phyloP scores from a whole-genome alignment of 2,113 vertebrate genomes.

The Callocephalon fimbriatum region DNA sequence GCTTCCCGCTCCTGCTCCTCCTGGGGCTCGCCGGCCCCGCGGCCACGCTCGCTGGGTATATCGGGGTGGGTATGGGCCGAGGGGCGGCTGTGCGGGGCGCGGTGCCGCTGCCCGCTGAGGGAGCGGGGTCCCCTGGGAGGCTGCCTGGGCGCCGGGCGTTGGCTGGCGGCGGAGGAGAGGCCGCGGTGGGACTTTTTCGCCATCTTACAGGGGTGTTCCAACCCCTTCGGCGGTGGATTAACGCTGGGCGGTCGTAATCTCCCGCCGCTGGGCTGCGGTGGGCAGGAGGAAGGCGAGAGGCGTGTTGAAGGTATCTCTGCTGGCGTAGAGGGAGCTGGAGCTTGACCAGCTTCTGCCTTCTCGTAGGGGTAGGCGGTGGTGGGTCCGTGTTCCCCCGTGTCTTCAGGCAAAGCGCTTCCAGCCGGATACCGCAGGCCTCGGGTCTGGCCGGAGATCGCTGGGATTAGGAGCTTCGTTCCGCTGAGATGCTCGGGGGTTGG shows the following conservation, averaged over 20 bases:
- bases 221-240: fast-evolving
- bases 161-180: not conserved
- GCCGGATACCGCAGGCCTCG: not conserved
- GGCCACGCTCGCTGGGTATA: conserved; percentile 78
- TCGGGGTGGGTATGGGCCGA: conserved; percentile 77
- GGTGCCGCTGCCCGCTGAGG: not conserved
- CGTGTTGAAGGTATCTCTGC: not conserved
- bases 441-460: fast-evolving
- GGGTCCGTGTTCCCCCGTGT: not conserved
- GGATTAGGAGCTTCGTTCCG: not conserved
- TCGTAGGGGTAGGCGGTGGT: not conserved
- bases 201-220: not conserved
- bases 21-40: conserved; percentile 79
- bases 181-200: not conserved
- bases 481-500: not conserved
- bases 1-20: conserved; percentile 71
- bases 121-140: not conserved
- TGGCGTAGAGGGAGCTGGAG: not conserved
- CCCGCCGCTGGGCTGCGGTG: not conserved
- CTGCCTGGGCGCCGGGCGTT: not conserved
- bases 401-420: not conserved
- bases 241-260: not conserved
- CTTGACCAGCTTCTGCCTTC: not conserved
- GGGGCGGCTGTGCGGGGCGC: too few relatives aligned
- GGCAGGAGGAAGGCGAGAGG: not conserved